phyloP scores from a whole-genome alignment of 2,113 vertebrate genomes.

The Gnathonemus echidnorhynchus region DNA sequence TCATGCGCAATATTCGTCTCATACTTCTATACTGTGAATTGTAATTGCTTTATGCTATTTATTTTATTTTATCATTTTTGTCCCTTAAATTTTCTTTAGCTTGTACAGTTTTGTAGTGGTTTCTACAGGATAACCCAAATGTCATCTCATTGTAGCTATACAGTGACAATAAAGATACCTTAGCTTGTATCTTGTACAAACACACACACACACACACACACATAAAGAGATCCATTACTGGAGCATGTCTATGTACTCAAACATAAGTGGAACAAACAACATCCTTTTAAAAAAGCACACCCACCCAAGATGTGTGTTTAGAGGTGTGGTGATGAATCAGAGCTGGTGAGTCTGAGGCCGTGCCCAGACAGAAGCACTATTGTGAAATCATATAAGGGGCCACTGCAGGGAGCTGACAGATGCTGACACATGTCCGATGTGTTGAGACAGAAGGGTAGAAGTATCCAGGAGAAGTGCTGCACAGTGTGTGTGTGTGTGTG shows the following conservation, averaged over 20 bases:
- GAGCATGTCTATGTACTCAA: not conserved
- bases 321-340: not conserved
- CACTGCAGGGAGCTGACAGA: not conserved
- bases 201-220: no score
- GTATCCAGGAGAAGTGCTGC: not conserved
- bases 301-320: not conserved
- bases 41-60: no score
- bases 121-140: no score
- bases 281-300: conserved; percentile 4
- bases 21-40: no score
- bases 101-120: no score
- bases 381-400: not conserved
- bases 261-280: not conserved
- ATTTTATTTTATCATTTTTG: no score
- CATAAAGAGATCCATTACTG: not conserved
- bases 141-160: no score
- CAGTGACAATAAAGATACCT: no score
- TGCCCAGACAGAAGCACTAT: not conserved
- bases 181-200: no score
- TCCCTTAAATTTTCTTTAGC: no score
- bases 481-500: not conserved
- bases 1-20: no score
- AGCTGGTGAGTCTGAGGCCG: not conserved
- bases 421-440: not conserved
- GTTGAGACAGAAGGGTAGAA: not conserved